A percentile compares a stretch with the other conserved stretches of the same genome.
These are phyloP conservation scores for Rhinopomastus cyanomelas DNA, from an alignment of 2,113 vertebrate genomes.

Conservation along the genomic window DNA sequence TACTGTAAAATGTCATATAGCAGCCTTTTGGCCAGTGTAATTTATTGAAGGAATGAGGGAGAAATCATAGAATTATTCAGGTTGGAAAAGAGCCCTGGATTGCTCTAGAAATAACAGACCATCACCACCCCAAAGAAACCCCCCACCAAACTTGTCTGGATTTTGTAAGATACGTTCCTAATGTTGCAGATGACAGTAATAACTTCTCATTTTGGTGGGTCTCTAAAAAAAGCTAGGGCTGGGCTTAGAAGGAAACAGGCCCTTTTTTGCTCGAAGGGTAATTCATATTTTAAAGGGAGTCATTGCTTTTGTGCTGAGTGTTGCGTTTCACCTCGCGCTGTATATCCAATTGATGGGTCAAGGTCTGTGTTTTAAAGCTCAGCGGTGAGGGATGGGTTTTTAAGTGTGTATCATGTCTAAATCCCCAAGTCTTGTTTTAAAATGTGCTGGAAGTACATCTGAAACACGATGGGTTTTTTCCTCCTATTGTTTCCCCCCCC, in stretches of 20 bases:
- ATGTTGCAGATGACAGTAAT: background rate
- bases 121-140: background rate
- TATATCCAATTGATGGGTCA: slow-evolving; percentile 17
- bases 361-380: background rate
- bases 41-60: background rate
- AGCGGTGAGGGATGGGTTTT: background rate
- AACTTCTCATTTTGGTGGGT: background rate
- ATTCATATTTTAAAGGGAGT: slow-evolving; percentile 14
- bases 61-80: no score
- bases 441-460: background rate
- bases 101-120: background rate
- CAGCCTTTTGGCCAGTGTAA: background rate
- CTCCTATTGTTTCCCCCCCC: background rate
- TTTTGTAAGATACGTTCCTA: background rate
- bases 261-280: background rate
- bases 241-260: background rate
- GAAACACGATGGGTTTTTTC: background rate
- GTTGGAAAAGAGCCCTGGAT: no score
- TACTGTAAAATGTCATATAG: background rate
- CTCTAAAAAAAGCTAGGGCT: background rate
- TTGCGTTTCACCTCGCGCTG: background rate
- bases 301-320: background rate
- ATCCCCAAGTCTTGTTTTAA: background rate
- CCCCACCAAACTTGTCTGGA: background rate
- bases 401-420: background rate